Evolutionary conservation across 2,113 vertebrate genomes (phyloP).

Genomic region (Pseudorasbora parva): DNA sequence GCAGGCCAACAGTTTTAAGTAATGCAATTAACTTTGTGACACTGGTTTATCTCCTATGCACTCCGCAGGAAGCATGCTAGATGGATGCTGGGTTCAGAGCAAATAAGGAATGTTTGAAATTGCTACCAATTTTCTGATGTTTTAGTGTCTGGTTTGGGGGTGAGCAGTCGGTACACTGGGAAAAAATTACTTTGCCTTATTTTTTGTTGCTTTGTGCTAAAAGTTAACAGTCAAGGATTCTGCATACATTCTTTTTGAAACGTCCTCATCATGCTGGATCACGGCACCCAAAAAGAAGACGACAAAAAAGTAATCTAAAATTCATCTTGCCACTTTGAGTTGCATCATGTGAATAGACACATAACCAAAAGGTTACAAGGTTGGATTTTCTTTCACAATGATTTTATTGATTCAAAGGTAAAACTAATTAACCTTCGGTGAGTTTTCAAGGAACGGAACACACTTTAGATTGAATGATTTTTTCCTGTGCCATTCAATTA

Average conservation of each 20-base stretch:
- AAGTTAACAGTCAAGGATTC: conserved; percentile 21
- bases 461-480: conserved; percentile 37
- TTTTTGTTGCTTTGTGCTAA: neutral
- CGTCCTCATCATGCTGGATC: neutral
- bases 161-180: neutral
- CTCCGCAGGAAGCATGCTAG: conserved; percentile 5
- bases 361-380: neutral
- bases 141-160: neutral
- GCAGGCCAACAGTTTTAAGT: conserved; percentile 10
- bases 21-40: conserved; percentile 41
- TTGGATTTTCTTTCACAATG: neutral
- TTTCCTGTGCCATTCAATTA: conserved; percentile 71
- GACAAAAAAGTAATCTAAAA: neutral
- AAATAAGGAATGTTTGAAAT: conserved; percentile 36
- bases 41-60: conserved; percentile 16
- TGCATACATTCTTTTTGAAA: neutral
- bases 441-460: conserved; percentile 67
- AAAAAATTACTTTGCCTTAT: neutral
- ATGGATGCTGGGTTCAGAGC: neutral
- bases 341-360: neutral
- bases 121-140: neutral
- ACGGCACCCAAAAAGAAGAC: neutral
- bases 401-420: conserved; percentile 8
- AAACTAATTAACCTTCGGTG: conserved; percentile 52
- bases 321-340: neutral